Base-by-base conservation (phyloP, 2,888 invertebrate genomes). In the Encarsia formosa region DNA sequence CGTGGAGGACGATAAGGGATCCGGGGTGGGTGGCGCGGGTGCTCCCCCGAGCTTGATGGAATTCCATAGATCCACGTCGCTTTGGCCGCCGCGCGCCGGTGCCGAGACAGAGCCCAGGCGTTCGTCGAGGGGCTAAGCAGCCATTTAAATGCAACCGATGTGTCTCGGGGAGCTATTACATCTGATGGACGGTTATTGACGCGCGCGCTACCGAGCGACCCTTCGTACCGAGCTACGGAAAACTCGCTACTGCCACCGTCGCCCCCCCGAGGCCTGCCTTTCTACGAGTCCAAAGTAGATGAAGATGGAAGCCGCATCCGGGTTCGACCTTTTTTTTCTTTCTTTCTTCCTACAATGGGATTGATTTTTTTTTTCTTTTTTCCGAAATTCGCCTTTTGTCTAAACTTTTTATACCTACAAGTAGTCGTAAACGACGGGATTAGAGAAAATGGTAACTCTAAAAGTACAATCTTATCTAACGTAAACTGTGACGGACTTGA, bases 61-160 rank as follows among this genome's bases (percentile, higher is more conserved):
- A 73, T 73, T 72, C 73, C 72, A 72, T 73, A 73, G 73, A 73
- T 73, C 73, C 68, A 71, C 70, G 73, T 73, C 73, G 68, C 65
- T n/a, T 15, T 34, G 35, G 20, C 20, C 26, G 65, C 69, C 70
- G 67, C 73, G 73, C 72, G 73, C 72, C 73, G 73, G 72, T 73
- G 70, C 72, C 69, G 67, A n/a, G n/a, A n/a, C n/a, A n/a, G n/a
- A n/a, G n/a, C n/a, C n/a, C n/a, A n/a, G n/a, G n/a, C n/a, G n/a
- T n/a, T n/a, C n/a, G n/a, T n/a, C n/a, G n/a, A n/a, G n/a, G n/a
- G n/a, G 73, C 72, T 73, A 73, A 73, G 73, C 71, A 73, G 73
- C 73, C 72, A 73, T 73, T 73, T 73, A 73, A 73, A 73, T 73
- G 73, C 73, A 73, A 73, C 73, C 73, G 73, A 73, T 73, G 73